Evolutionary conservation across 2,888 invertebrate genomes (phyloP), one percentile per base, ranked within the genome.

Genomic region (Alsophila aescularia): DNA sequence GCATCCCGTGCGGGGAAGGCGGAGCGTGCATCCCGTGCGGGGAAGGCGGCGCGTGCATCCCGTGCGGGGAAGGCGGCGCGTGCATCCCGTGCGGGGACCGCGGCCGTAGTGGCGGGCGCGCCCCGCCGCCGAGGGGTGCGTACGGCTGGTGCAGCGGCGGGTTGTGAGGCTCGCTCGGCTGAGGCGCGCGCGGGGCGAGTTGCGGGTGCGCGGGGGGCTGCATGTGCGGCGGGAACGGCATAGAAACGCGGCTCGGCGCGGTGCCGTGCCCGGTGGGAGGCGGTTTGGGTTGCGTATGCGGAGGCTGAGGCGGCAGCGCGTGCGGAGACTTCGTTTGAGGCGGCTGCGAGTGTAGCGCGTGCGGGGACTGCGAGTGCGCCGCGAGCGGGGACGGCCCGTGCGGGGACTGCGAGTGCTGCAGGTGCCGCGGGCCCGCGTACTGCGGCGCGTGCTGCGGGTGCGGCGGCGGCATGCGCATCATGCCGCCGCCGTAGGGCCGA

Each of bases 401-500:
- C 8, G 39, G 39, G 15, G 10, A 7, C 6, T 10, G 37, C 12
- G 16, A 4, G 10, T 2, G 18, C 6, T 9, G 32, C 12, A 3
- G 32, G 7, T 31, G 34, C 24, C 29, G 48, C 10, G 29, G 50
- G 10, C 41, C 4, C 42, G 43, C 10, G 51, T 37, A 24, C 24
- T 24, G 44, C 5, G 41, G 40, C 14, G 21, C 2, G 12, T 24
- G 9, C 9, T 21, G 35, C 35, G 9, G 10, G 10, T 37, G 37
- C 37, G 13, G n/a, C n/a, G n/a, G 37, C 16, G 37, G 42, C 31
- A 14, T 35, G 15, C 35, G 31, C 31, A 31, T 31, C 12, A 32
- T 13, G 32, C 29, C 52, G 43, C n/a, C 70, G 29, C 64, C 58
- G 52, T 27, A 64, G 69, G 0, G 63, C 61, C 8, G 62, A 15